Base-by-base conservation (phyloP, 2,797 vertebrate genomes). In the Melanotaenia parkinsoni region DNA sequence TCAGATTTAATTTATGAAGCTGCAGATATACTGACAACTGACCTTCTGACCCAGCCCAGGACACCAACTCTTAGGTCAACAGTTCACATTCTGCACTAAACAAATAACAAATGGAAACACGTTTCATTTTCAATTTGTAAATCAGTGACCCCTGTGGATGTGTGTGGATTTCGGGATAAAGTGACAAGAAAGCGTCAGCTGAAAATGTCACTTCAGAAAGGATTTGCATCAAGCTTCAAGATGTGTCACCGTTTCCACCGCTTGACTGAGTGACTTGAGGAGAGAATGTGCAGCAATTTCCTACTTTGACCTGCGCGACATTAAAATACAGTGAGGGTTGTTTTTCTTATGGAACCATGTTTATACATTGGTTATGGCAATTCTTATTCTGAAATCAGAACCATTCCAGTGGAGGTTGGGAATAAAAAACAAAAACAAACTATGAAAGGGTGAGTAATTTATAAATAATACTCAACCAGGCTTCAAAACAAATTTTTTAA, bases 181-280 rank as follows among this genome's bases (percentile, higher is more conserved):
- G 91, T 92, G 93, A 95, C 94, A 93, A 83, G 90, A 79, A 76
- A 83, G 88, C 88, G 90, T 94, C 85, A 80, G 88, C 85, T 89
- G 83, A 71, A 94, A 95, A 95, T 95, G 94, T 95, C 95, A 95
- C 92, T 93, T 95, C 94, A 93, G 79, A 90, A 92, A 67, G 83
- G 89, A 95, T 95, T 94, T 94, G 70, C 91, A 84, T 95, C 95
- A 95, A 93, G 85, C 82, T 80, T 57, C 71, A 22, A 81, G 87
- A 83, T 32, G 80, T 87, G 86, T 91, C 88, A 79, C 69, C 80
- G 32, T 58, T 72, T 81, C 73, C 63, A 63, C 78, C 63, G 80
- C 69, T 84, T 90, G 84, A 89, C 80, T 86, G 88, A 82, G 76
- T 81, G 88, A 88, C 74, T 73, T 5, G 73, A 61, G 81, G 79